phyloP scores from a whole-genome alignment of 1,140 invertebrate genomes.

The Calycopis cecrops region DNA sequence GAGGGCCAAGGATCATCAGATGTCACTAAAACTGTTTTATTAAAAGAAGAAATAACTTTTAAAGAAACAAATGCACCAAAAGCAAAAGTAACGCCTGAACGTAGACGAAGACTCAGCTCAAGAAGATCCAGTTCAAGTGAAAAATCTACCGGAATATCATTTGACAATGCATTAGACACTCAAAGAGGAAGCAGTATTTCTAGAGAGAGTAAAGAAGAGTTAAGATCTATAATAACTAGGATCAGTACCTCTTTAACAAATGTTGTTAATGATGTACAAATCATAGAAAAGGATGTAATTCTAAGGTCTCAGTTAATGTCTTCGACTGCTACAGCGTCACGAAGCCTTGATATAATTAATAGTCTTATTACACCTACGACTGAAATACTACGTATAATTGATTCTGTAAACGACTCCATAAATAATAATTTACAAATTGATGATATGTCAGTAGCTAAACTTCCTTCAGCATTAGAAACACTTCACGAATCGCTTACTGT shows the following conservation, averaged over 20 bases:
- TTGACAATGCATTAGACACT: conserved; percentile 31
- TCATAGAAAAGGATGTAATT: conserved; percentile 77
- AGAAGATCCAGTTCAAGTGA: conserved; percentile 70
- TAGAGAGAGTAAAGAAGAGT: not conserved
- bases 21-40: conserved; percentile 42
- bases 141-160: conserved; percentile 53
- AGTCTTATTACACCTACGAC: conserved; percentile 78
- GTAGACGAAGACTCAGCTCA: conserved; percentile 51
- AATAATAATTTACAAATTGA: conserved; percentile 54
- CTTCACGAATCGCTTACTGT: conserved; percentile 78
- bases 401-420: conserved; percentile 61
- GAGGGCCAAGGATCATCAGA: conserved; percentile 45
- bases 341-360: conserved; percentile 79
- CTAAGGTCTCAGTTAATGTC: conserved; percentile 79
- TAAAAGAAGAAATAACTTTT: conserved; percentile 51
- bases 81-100: conserved; percentile 50
- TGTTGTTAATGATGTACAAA: conserved; percentile 67
- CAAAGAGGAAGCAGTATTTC: not conserved
- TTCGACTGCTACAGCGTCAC: conserved; percentile 76
- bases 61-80: conserved; percentile 41
- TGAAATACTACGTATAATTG: conserved; percentile 78
- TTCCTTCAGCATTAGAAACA: conserved; percentile 77
- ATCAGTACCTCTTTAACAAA: conserved; percentile 39
- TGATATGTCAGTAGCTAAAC: conserved; percentile 73
- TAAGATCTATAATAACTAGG: conserved; percentile 20